Base-by-base conservation (phyloP, 2,888 invertebrate genomes). In the Cepaea hortensis region DNA sequence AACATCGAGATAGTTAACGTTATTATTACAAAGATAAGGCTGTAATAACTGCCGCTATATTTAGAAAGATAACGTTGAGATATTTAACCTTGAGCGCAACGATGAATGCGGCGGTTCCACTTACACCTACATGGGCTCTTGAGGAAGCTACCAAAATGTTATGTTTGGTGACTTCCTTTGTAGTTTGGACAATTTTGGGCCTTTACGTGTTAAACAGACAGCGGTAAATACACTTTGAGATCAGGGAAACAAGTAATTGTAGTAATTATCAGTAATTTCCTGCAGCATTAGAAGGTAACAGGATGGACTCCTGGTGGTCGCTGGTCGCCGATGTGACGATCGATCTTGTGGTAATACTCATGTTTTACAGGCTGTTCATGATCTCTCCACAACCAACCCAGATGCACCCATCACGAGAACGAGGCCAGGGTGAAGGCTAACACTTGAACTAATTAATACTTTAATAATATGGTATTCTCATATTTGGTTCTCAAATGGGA, bases 111-210 rank as follows among this genome's bases (percentile, higher is more conserved):
- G 75, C 65, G 5, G 83, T 83, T 18, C 73, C 73, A 7, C 18
- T 83, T 61, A 73, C 73, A 9, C 20, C 13, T 3, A 83, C 11
- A 15, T 55, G 83, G 61, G 83, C 83, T 1, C 1, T 83, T 35
- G 83, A 83, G 2, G 83, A 83, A 4, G 83, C 75, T 61, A 15
- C 55, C 23, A 83, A 75, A 50, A 83, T 83, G 83, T 23, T 75
- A 20, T 83, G 83, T 55, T 73, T 83, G 48, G 83, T 83, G 4
- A 65, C 62, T 6, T 83, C 83, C 3, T 83, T 83, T 62, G 9
- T 83, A 11, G 23, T 75, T 20, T 83, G 83, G 83, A 61, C 83
- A 7, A 9, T 83, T n/a, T 1, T 83, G 15, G 83, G 83, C 35
- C 55, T 83, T 11, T 73, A 55, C 83, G 6, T 83, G 18, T 35